Conservation (phyloP, 2,888 invertebrate genomes). For the Drosophila leonis region DNA sequence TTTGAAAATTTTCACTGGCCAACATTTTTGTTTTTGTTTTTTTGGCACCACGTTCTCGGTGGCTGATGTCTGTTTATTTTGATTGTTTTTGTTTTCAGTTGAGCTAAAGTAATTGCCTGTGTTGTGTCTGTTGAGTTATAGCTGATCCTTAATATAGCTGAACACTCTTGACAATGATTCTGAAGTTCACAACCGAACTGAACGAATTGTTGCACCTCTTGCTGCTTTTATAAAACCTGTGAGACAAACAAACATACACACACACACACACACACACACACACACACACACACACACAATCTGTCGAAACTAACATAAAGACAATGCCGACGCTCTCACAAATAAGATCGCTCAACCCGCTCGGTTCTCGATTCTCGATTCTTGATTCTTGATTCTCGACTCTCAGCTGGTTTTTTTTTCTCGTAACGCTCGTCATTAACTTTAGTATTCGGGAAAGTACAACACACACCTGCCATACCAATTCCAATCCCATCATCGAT, state of each 20-base stretch:
- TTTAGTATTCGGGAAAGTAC: slow-evolving; percentile 31
- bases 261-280: neutral
- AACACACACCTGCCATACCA: slow-evolving; percentile 46
- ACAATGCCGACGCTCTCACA: slow-evolving; percentile 47
- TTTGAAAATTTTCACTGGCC: slow-evolving; percentile 80
- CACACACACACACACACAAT: slow-evolving; percentile 21
- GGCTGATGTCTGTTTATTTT: slow-evolving; percentile 25
- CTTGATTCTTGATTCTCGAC: slow-evolving; percentile 29
- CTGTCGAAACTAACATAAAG: slow-evolving; percentile 20
- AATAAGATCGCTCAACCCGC: slow-evolving; percentile 42
- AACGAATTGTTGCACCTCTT: slow-evolving; percentile 62
- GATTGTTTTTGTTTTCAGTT: slow-evolving; percentile 11
- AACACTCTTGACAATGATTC: slow-evolving; percentile 69
- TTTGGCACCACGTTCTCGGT: slow-evolving; percentile 38
- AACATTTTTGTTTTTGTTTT: slow-evolving; percentile 70
- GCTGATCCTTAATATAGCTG: slow-evolving; percentile 37
- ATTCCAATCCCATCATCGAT: slow-evolving; percentile 5
- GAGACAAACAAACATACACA: slow-evolving; percentile 5
- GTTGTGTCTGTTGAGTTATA: neutral
- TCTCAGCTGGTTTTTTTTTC: slow-evolving; percentile 30
- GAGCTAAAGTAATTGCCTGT: neutral
- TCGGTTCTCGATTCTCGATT: slow-evolving; percentile 37
- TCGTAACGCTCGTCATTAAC: slow-evolving; percentile 5
- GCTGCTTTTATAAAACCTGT: slow-evolving; percentile 82
- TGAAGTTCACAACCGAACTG: slow-evolving; percentile 73